Conservation (phyloP, 2,113 vertebrate species). For the Nannobrachium achirus region DNA sequence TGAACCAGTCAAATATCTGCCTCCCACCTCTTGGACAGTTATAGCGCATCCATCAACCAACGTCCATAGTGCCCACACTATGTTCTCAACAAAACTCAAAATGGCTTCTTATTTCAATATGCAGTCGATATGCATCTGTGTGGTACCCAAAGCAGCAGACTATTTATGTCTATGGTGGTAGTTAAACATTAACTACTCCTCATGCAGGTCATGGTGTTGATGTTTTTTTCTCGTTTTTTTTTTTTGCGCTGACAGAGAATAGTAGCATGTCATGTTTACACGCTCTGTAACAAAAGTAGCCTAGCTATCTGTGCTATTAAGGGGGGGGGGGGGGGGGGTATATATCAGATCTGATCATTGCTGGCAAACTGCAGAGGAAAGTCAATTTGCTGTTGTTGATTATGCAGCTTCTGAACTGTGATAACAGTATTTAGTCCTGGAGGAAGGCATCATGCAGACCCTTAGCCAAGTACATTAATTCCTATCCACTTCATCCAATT, state of each 20-base stretch:
- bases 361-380: constrained; percentile 34
- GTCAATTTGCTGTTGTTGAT: constrained; percentile 54
- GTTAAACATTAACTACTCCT: no score
- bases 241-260: no score
- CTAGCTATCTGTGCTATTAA: constrained; percentile 8
- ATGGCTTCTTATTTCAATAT: no score
- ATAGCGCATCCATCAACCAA: neutral
- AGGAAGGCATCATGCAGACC: constrained; percentile 51
- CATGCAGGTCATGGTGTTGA: no score
- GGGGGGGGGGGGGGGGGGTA: constrained; percentile 3
- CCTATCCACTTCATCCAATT: constrained; percentile 66
- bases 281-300: constrained; percentile 3
- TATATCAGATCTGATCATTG: constrained; percentile 30
- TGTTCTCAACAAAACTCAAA: neutral
- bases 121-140: constrained; percentile 35
- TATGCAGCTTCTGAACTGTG: constrained; percentile 41
- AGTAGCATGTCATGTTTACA: no score
- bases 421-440: constrained; percentile 67
- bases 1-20: neutral
- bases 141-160: no score
- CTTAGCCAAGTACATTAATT: constrained; percentile 58
- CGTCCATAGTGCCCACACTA: constrained; percentile 1
- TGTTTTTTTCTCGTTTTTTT: no score
- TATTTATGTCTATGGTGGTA: no score
- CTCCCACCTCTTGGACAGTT: neutral